phyloP scores from a whole-genome alignment of 2,888 invertebrate genomes.

The Minunthozetes semirufus region DNA sequence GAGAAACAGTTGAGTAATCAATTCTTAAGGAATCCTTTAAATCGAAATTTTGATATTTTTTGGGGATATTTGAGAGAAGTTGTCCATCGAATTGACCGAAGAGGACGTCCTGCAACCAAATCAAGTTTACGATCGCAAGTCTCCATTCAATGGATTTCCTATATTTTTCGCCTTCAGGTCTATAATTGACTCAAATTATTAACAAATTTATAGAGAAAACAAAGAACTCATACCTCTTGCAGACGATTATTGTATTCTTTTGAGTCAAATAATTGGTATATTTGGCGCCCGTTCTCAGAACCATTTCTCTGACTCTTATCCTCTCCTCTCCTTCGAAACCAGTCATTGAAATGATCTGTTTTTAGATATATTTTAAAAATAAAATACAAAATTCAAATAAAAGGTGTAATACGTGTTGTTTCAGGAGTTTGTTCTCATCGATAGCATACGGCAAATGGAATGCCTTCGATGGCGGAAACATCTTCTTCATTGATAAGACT shows the following conservation, averaged over 20 bases:
- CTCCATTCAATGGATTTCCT: slow-evolving; percentile 85
- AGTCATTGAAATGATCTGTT: slow-evolving; percentile 67
- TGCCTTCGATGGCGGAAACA: slow-evolving; percentile 86
- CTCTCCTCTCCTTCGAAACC: slow-evolving; percentile 87
- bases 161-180: slow-evolving; percentile 79
- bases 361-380: too few species aligned
- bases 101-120: slow-evolving; percentile 86
- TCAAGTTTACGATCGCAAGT: slow-evolving; percentile 80
- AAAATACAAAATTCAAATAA: too few species aligned
- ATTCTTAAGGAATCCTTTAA: slow-evolving; percentile 69
- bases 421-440: slow-evolving; percentile 49
- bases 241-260: slow-evolving; percentile 54
- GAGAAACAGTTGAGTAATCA: slow-evolving; percentile 75
- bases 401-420: slow-evolving; percentile 49
- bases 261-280: slow-evolving; percentile 57
- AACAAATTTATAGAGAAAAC: slow-evolving; percentile 20
- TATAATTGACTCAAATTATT: slow-evolving; percentile 46
- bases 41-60: slow-evolving; percentile 78
- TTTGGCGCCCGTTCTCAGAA: slow-evolving; percentile 76
- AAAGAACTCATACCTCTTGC: slow-evolving; percentile 48
- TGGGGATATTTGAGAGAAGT: slow-evolving; percentile 47
- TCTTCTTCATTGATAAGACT: slow-evolving; percentile 72
- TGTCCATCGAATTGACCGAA: slow-evolving; percentile 77
- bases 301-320: slow-evolving; percentile 70
- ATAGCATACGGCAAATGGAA: slow-evolving; percentile 71